phyloP scores from a whole-genome alignment of 2,113 vertebrate genomes.

The Nestor notabilis region DNA sequence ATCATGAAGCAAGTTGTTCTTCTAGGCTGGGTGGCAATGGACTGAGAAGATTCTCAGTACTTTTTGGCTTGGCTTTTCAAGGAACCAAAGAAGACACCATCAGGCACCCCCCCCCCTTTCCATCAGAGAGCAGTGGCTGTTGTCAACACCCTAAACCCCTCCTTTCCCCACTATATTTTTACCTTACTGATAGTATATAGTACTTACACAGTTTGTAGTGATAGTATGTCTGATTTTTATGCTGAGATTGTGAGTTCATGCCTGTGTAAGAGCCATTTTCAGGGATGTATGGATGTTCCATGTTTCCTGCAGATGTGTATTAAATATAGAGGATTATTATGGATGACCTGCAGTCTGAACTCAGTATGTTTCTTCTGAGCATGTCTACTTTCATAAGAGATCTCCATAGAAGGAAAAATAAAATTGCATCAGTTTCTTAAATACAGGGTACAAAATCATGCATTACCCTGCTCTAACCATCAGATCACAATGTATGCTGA shows the following conservation, averaged over 20 bases:
- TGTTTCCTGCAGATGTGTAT: neutral
- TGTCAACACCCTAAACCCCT: neutral
- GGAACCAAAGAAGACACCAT: neutral
- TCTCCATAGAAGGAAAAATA: neutral
- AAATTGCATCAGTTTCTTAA: neutral
- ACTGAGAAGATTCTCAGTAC: neutral
- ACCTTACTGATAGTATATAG: neutral
- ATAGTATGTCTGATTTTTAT: neutral
- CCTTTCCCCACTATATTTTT: neutral
- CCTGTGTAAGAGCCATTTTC: neutral
- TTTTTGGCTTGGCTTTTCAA: neutral
- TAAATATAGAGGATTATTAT: neutral
- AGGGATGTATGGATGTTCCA: neutral
- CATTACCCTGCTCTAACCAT: neutral
- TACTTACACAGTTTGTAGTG: neutral
- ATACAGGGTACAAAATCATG: neutral
- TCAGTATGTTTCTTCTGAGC: neutral
- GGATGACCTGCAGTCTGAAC: neutral
- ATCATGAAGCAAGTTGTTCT: neutral
- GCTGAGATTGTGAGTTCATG: neutral
- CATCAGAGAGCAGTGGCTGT: neutral
- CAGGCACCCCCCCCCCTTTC: neutral
- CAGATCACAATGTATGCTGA: neutral
- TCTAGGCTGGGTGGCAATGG: neutral
- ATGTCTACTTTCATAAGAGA: neutral